Evolutionary conservation across 2,113 vertebrate genomes (phyloP).

Genomic region (Barnardius zonarius): DNA sequence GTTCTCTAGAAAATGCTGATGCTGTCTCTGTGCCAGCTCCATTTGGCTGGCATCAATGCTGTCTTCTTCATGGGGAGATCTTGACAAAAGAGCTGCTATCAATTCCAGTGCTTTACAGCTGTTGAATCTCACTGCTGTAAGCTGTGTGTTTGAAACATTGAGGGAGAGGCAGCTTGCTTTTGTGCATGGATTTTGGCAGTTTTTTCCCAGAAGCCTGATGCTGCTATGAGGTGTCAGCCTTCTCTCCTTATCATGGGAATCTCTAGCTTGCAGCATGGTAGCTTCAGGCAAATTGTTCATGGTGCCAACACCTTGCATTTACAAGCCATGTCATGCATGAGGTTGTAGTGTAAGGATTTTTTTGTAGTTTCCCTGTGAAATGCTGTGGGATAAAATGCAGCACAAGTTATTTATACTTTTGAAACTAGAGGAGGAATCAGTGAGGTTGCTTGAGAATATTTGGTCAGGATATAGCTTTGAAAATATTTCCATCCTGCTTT

Average conservation of each 20-base stretch:
- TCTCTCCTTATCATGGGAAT: not conserved
- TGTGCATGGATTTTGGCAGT: not conserved
- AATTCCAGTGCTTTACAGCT: not conserved
- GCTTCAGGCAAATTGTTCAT: not conserved
- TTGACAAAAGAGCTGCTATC: not conserved
- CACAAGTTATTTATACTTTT: not conserved
- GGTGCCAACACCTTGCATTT: not conserved
- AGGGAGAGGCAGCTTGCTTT: not conserved
- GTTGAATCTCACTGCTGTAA: not conserved
- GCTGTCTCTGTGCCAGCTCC: not conserved
- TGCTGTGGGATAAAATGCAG: not conserved
- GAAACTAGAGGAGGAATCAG: not conserved
- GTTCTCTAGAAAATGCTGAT: not conserved
- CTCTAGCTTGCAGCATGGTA: not conserved
- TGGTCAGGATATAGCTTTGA: not conserved
- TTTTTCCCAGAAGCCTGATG: not conserved
- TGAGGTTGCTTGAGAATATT: not conserved
- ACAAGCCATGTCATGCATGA: rapidly evolving
- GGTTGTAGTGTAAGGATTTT: not conserved
- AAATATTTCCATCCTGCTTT: not conserved
- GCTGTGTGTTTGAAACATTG: not conserved
- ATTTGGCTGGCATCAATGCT: not conserved
- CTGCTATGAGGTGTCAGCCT: not conserved
- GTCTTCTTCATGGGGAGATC: not conserved
- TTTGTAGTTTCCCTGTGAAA: not conserved